Percentiles rank a stretch among this genome's conserved stretches.
Evolutionary conservation across 1,140 invertebrate species (phyloP).

Genomic region (Ceratina calcarata): DNA sequence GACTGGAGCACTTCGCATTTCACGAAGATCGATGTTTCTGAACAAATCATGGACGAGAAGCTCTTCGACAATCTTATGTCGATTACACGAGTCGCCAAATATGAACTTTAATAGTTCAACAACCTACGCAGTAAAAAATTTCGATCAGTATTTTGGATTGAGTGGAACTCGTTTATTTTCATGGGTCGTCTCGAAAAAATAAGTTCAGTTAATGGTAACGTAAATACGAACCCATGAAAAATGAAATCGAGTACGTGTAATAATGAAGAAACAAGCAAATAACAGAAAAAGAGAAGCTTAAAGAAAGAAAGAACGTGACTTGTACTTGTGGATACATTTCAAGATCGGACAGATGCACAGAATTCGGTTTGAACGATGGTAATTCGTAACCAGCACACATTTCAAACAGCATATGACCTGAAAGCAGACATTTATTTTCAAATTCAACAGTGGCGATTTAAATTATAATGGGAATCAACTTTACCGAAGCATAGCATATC

Average conservation of each 20-base stretch:
- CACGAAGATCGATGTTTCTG: constrained; percentile 91
- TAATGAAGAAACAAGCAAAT: not conserved
- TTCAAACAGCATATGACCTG: constrained; percentile 92
- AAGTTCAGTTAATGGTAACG: too few relatives aligned
- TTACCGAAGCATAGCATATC: constrained; percentile 90
- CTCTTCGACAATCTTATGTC: constrained; percentile 88
- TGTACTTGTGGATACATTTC: constrained; percentile 87
- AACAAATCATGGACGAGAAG: constrained; percentile 91
- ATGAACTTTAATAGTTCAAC: constrained; percentile 90
- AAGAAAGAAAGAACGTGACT: constrained; percentile 28
- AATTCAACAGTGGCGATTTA: not conserved
- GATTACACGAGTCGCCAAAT: constrained; percentile 85
- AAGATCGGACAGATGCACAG: constrained; percentile 87
- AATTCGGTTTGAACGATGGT: constrained; percentile 86
- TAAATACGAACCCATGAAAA: not conserved
- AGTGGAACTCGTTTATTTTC: not conserved
- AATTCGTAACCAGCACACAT: constrained; percentile 94
- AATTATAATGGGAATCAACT: constrained; percentile 11
- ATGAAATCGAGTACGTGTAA: not conserved
- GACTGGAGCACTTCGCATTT: constrained; percentile 85
- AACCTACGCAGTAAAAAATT: constrained; percentile 80
- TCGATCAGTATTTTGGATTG: constrained; percentile 3
- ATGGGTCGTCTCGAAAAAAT: not conserved
- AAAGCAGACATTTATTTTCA: constrained; percentile 1
- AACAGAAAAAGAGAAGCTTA: not conserved